Conservation (phyloP, 2,888 invertebrate genomes). For the Microdon myrmicae region DNA sequence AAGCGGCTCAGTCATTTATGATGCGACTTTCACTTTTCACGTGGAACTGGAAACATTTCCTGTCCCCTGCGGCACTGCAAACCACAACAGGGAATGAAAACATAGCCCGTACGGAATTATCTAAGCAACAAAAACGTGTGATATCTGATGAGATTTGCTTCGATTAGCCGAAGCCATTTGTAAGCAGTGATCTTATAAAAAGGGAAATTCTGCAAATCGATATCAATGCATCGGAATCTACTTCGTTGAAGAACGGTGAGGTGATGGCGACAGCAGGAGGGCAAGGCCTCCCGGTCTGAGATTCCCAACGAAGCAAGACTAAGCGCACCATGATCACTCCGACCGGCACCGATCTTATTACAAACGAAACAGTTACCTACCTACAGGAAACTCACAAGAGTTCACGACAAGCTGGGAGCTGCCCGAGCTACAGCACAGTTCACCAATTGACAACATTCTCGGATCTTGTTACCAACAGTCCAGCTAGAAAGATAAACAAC, state of each 20-base stretch:
- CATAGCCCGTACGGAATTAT: too few species aligned
- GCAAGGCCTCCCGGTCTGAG: too few species aligned
- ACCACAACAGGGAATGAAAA: conserved; percentile 5
- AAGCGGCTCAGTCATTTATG: background rate
- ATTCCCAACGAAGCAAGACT: background rate
- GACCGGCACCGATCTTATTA: conserved; percentile 30
- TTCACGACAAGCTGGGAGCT: conserved; percentile 22
- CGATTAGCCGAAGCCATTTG: conserved; percentile 11
- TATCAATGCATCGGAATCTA: conserved; percentile 15
- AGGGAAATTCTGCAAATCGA: conserved; percentile 20
- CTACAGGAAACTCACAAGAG: conserved; percentile 39
- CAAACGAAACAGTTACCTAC: conserved; percentile 48
- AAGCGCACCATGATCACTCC: conserved; percentile 16
- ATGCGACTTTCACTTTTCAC: conserved; percentile 31
- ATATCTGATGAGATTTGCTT: conserved; percentile 13
- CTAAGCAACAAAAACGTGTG: background rate
- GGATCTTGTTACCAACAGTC: conserved; percentile 10
- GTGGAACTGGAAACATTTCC: conserved; percentile 8
- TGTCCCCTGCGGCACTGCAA: background rate
- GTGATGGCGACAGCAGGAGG: background rate
- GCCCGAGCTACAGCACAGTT: background rate
- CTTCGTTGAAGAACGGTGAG: conserved; percentile 7
- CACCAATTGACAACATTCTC: conserved; percentile 7
- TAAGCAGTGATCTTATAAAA: conserved; percentile 7
- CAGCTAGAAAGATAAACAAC: background rate